These are phyloP conservation scores for Patella depressa DNA, from an alignment of 2,888 invertebrate species.

Conservation along the genomic window DNA sequence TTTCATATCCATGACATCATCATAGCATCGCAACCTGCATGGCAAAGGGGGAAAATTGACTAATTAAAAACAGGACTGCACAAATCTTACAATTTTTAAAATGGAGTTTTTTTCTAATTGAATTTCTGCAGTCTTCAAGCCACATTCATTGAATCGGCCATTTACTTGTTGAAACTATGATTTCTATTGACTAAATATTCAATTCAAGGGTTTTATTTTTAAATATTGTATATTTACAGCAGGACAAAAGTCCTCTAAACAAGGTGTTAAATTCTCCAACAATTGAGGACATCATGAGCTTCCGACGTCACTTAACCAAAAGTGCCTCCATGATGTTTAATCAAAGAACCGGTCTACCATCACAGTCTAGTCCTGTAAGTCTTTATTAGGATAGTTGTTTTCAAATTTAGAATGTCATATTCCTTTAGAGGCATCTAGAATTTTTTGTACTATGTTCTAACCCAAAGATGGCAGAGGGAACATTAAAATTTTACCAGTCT, in stretches of 20 bases:
- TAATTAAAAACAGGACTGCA: no score
- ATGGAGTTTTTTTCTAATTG: neutral
- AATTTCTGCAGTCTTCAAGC: neutral
- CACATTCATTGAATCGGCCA: neutral
- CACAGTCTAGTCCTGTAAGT: conserved; percentile 85
- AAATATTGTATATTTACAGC: no score
- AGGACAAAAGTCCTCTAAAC: neutral
- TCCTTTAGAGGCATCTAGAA: neutral
- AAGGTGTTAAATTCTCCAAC: conserved; percentile 35
- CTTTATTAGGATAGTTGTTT: neutral
- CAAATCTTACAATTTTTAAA: no score
- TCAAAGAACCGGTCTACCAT: conserved; percentile 83
- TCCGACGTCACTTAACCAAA: conserved; percentile 82
- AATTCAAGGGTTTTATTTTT: no score
- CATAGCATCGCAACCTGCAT: no score
- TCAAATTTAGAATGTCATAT: neutral
- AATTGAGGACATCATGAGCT: conserved; percentile 71
- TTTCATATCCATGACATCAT: no score
- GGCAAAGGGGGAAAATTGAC: no score
- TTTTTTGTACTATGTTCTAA: neutral
- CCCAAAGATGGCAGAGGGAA: no score
- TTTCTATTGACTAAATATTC: no score
- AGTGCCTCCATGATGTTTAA: conserved; percentile 89
- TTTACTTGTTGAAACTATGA: no score
- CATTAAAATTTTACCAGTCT: neutral